phyloP scores from a whole-genome alignment of 2,113 vertebrate genomes.

The Mionectes macconnelli region DNA sequence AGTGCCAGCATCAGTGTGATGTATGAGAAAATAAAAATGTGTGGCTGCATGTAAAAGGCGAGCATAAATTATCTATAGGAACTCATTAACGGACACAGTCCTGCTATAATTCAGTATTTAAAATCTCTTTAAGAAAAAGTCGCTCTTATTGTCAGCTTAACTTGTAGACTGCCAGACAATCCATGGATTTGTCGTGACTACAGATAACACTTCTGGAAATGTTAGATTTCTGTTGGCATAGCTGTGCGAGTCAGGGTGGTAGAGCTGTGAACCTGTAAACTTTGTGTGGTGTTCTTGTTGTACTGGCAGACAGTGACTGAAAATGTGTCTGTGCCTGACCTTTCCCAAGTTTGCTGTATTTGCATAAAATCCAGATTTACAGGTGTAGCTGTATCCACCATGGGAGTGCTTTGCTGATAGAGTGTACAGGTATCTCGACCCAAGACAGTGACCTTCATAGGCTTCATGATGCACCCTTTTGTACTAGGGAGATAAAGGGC shows the following conservation, averaged over 20 bases:
- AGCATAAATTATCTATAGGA: not conserved
- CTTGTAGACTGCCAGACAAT: not conserved
- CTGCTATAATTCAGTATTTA: not conserved
- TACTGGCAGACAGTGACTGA: not conserved
- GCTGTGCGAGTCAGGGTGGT: not conserved
- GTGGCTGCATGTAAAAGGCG: not conserved
- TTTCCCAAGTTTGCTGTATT: not conserved
- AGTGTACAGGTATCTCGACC: not conserved
- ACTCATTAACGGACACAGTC: not conserved
- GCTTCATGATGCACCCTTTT: not conserved
- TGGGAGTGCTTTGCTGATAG: not conserved
- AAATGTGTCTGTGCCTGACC: not conserved
- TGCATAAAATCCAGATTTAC: not conserved
- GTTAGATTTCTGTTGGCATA: not conserved
- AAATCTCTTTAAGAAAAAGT: not conserved
- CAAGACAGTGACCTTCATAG: not conserved
- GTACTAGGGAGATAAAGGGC: not conserved
- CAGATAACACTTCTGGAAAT: not conserved
- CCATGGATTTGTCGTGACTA: constrained; percentile 12
- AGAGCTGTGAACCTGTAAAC: not conserved
- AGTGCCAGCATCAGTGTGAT: not conserved
- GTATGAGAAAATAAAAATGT: constrained; percentile 2
- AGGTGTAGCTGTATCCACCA: rapidly evolving
- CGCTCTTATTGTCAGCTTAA: not conserved
- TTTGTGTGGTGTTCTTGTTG: not conserved